These are phyloP conservation scores for Eupithecia abbreviata DNA, from an alignment of 2,888 invertebrate genomes.

Conservation along the genomic window DNA sequence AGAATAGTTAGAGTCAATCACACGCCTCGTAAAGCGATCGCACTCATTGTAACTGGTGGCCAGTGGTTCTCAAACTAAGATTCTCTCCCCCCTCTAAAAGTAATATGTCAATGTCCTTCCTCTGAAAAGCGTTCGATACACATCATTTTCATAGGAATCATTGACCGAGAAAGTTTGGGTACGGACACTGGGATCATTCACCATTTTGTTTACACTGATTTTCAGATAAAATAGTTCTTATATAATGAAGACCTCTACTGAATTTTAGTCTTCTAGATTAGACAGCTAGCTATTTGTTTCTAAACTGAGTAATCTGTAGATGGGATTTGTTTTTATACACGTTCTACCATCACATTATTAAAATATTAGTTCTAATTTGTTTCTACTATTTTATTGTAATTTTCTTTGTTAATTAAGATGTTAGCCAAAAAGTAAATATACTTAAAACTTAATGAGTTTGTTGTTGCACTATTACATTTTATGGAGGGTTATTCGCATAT, in stretches of 20 bases:
- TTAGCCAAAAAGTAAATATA: too few relatives aligned
- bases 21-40: conserved; percentile 60
- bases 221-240: neutral
- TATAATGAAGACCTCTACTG: neutral
- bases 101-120: too few relatives aligned
- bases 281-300: neutral
- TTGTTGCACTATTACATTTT: neutral
- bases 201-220: neutral
- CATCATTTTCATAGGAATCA: neutral
- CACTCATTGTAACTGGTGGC: conserved; percentile 29
- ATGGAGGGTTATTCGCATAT: neutral
- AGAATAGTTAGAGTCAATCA: conserved; percentile 66
- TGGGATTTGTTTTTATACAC: too few relatives aligned
- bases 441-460: too few relatives aligned
- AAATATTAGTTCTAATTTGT: too few relatives aligned
- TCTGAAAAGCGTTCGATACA: neutral
- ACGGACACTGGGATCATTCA: neutral
- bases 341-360: too few relatives aligned
- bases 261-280: neutral
- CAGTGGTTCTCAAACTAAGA: conserved; percentile 25
- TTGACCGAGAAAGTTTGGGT: neutral
- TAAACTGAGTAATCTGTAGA: too few relatives aligned
- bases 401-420: too few relatives aligned
- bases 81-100: neutral
- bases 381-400: too few relatives aligned